Evolutionary conservation across 1,140 invertebrate species (phyloP).

Genomic region (Zelostemma sp.): DNA sequence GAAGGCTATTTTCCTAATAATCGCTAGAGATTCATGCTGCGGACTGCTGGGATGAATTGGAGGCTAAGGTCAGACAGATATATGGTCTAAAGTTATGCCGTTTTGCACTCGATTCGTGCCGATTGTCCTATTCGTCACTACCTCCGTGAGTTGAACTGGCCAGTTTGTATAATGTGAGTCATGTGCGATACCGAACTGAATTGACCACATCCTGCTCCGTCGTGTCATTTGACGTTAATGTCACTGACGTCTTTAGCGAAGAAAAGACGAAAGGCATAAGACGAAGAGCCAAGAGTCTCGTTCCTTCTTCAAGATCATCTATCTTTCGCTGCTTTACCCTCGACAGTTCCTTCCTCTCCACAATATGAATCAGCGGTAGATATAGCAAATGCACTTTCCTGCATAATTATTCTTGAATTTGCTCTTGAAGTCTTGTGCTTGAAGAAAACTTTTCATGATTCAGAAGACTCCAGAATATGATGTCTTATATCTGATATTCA

Average conservation of each 20-base stretch:
- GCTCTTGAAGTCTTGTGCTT: too few relatives aligned
- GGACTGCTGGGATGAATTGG: conserved; percentile 55
- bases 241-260: conserved; percentile 58
- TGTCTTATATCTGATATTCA: too few relatives aligned
- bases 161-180: conserved; percentile 62
- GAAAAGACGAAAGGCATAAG: conserved; percentile 42
- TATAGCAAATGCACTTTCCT: too few relatives aligned
- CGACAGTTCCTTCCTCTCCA: neutral
- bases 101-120: conserved; percentile 41
- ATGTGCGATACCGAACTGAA: conserved; percentile 64
- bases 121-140: conserved; percentile 49
- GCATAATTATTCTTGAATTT: too few relatives aligned
- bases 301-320: conserved; percentile 15
- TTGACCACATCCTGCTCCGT: conserved; percentile 67
- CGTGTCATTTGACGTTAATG: conserved; percentile 62
- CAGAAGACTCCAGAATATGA: too few relatives aligned
- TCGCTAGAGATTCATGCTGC: conserved; percentile 37
- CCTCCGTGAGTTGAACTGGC: conserved; percentile 42
- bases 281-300: conserved; percentile 27
- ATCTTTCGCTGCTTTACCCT: conserved; percentile 6
- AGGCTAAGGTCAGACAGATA: conserved; percentile 63
- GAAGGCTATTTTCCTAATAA: conserved; percentile 45
- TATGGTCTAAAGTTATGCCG: conserved; percentile 46
- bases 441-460: too few relatives aligned
- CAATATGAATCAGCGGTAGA: too few relatives aligned